Evolutionary conservation across 2,797 vertebrate genomes (phyloP).

Genomic region (Alca torda): DNA sequence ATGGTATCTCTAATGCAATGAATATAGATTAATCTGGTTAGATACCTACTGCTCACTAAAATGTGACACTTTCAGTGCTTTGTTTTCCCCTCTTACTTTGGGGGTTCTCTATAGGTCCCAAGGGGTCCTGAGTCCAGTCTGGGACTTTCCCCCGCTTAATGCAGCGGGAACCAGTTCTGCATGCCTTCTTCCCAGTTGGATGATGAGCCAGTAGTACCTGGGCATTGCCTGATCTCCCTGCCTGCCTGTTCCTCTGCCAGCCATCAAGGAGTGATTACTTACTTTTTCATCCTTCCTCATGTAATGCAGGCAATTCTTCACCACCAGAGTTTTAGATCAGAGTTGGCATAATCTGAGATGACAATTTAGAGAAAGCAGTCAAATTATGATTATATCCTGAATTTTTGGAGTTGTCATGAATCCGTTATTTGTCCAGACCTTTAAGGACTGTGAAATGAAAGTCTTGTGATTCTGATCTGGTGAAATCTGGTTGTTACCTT

Average conservation of each 20-base stretch:
- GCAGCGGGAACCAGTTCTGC: not conserved
- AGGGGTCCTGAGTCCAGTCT: not conserved
- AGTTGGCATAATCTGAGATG: not conserved
- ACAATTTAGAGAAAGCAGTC: not conserved
- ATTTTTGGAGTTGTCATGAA: rapidly evolving
- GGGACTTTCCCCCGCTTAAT: not conserved
- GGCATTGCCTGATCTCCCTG: not conserved
- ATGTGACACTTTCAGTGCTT: not conserved
- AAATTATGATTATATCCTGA: not conserved
- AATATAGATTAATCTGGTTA: not conserved
- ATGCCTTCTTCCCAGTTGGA: not conserved
- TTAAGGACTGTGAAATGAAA: not conserved
- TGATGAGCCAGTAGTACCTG: rapidly evolving
- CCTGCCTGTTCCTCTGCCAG: not conserved
- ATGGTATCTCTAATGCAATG: not conserved
- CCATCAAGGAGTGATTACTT: not conserved
- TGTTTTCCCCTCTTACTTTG: rapidly evolving
- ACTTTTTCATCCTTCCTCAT: not conserved
- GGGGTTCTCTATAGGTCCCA: rapidly evolving
- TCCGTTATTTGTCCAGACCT: not conserved
- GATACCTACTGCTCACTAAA: not conserved
- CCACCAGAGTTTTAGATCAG: not conserved
- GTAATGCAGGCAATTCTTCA: not conserved
- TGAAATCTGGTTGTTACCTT: not conserved
- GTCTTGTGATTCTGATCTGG: not conserved